These are phyloP conservation scores for Rhizomys pruinosus DNA, from an alignment of 2,113 vertebrate species.

Conservation along the genomic window DNA sequence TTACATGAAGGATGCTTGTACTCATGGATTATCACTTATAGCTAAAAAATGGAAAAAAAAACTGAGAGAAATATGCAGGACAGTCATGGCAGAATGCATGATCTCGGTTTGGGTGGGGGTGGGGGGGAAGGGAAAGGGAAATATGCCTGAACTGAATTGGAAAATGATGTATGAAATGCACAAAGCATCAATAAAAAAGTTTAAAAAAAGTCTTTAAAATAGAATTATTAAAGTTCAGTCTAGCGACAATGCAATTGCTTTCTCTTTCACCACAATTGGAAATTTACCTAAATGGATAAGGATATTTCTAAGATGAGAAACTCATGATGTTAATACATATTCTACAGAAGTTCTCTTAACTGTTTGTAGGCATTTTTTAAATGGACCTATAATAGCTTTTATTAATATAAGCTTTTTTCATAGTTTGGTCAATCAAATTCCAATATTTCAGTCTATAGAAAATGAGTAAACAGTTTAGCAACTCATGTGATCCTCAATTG, in stretches of 20 bases:
- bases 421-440: neutral
- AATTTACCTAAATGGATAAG: neutral
- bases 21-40: too few species aligned
- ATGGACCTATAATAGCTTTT: neutral
- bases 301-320: conserved; percentile 46
- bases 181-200: too few species aligned
- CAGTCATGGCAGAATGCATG: too few species aligned
- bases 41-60: too few species aligned
- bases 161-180: too few species aligned
- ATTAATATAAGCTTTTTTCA: neutral
- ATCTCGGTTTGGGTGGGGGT: too few species aligned
- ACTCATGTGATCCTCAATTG: neutral
- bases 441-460: neutral
- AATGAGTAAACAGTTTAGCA: neutral
- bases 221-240: neutral
- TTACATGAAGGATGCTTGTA: too few species aligned
- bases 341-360: conserved; percentile 12
- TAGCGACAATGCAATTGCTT: neutral
- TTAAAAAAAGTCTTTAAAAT: neutral
- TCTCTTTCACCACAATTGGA: conserved; percentile 19
- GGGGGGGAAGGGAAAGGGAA: too few species aligned
- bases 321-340: neutral
- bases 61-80: too few species aligned
- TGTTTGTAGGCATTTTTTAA: neutral
- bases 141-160: too few species aligned